Evolutionary conservation across 2,888 invertebrate genomes (phyloP).

Genomic region (Leptopilina myrica): DNA sequence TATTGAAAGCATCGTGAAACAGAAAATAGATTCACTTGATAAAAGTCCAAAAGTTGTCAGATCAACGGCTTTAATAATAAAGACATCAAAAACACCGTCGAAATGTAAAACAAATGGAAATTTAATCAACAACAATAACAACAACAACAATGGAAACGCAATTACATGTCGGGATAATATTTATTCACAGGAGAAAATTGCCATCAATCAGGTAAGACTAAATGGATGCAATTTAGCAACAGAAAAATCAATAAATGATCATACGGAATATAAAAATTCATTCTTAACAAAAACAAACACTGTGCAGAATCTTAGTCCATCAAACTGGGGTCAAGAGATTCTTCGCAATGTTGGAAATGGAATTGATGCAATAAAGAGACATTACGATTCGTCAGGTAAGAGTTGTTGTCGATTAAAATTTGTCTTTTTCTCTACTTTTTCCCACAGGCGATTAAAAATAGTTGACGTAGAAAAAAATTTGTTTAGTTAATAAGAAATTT

Average conservation of each 20-base stretch:
- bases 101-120: conserved; percentile 57
- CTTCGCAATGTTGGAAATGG: conserved; percentile 30
- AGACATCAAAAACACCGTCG: conserved; percentile 69
- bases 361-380: conserved; percentile 38
- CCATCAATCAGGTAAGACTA: conserved; percentile 50
- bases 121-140: conserved; percentile 28
- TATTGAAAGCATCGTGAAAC: conserved; percentile 72
- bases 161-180: conserved; percentile 15
- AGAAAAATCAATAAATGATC: background rate
- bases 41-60: conserved; percentile 73
- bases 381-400: conserved; percentile 34
- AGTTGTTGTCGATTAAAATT: background rate
- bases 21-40: conserved; percentile 71
- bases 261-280: conserved; percentile 1
- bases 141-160: conserved; percentile 30
- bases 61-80: conserved; percentile 73
- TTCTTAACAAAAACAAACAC: conserved; percentile 30
- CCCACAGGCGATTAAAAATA: background rate
- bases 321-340: conserved; percentile 17
- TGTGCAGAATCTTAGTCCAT: conserved; percentile 32
- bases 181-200: conserved; percentile 14
- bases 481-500: conserved; percentile 12
- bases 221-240: conserved; percentile 29
- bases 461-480: background rate
- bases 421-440: background rate